phyloP scores from a whole-genome alignment of 2,797 vertebrate species.

The Anableps anableps region DNA sequence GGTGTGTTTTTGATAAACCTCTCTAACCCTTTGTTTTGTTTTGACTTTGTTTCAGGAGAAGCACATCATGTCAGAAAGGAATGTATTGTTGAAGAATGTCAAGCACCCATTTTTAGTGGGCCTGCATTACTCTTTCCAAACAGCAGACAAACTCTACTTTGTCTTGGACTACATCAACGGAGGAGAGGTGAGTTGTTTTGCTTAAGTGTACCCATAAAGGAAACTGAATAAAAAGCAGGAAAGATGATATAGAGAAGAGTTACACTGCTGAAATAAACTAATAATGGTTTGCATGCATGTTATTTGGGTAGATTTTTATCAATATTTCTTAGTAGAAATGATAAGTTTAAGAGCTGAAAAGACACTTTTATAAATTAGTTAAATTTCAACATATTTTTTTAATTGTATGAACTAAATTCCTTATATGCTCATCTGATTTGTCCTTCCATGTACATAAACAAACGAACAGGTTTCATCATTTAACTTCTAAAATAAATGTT shows the following conservation, averaged over 20 bases:
- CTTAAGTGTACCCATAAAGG: constrained; percentile 1
- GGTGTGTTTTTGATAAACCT: not conserved
- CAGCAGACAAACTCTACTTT: constrained; percentile 96
- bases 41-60: constrained; percentile 88
- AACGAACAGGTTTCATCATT: no score
- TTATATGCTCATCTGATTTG: no score
- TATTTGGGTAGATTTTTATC: not conserved
- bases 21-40: constrained; percentile 26
- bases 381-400: not conserved
- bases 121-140: constrained; percentile 98
- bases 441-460: no score
- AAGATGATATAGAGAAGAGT: not conserved
- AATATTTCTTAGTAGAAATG: not conserved
- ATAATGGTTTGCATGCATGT: not conserved
- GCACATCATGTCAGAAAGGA: constrained; percentile 99
- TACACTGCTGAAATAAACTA: not conserved
- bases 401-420: not conserved
- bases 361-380: no score
- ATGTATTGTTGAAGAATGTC: constrained; percentile 96
- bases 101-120: constrained; percentile 98
- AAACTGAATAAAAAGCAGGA: not conserved
- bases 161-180: constrained; percentile 98
- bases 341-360: no score
- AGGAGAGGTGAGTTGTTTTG: constrained; percentile 86
- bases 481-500: not conserved